These are phyloP conservation scores for Potamilus streckersoni DNA, from an alignment of 1,140 invertebrate species.

Conservation along the genomic window DNA sequence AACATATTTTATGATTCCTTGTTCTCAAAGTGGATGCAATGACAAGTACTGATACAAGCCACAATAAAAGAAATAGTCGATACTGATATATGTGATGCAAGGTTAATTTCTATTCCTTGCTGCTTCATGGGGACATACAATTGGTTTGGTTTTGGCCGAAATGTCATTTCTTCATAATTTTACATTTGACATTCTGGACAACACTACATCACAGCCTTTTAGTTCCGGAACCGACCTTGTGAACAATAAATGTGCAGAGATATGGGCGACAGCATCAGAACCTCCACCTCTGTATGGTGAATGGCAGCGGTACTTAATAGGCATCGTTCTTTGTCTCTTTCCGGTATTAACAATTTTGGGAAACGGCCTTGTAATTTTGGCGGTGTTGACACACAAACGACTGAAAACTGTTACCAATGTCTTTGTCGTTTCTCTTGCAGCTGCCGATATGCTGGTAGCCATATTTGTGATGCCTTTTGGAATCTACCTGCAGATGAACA, in stretches of 20 bases:
- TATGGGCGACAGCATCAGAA: conserved; percentile 1
- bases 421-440: conserved; percentile 93
- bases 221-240: too few species aligned
- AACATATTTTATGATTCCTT: too few species aligned
- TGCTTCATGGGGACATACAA: too few species aligned
- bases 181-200: too few species aligned
- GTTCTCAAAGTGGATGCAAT: too few species aligned
- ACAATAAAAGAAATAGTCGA: too few species aligned
- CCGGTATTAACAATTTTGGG: conserved; percentile 70
- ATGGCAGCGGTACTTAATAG: conserved; percentile 15
- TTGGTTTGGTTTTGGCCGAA: too few species aligned
- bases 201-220: too few species aligned
- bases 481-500: conserved; percentile 69
- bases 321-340: conserved; percentile 45
- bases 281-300: conserved; percentile 15
- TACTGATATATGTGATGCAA: too few species aligned
- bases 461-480: conserved; percentile 80
- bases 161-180: too few species aligned
- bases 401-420: conserved; percentile 92
- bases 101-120: too few species aligned
- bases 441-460: conserved; percentile 93
- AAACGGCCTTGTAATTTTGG: conserved; percentile 91
- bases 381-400: conserved; percentile 76
- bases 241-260: conserved; percentile 7
- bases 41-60: too few species aligned